Conservation (phyloP, 2,888 invertebrate genomes). For the Amorpha juglandis region DNA sequence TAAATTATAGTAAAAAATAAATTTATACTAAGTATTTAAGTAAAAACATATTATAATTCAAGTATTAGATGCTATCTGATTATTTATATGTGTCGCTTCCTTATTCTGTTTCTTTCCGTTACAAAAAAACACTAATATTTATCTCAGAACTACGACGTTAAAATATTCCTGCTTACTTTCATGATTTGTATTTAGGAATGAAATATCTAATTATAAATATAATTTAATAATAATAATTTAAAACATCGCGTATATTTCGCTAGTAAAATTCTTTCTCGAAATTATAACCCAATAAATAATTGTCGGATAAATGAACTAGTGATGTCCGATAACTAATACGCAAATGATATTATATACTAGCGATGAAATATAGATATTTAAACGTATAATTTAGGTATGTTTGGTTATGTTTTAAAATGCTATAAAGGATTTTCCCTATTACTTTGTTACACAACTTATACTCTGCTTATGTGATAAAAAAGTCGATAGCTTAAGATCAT, state of each 20-base stretch:
- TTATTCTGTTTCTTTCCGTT: background rate
- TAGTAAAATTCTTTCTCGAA: background rate
- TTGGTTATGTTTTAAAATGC: too few species aligned
- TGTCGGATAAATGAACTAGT: too few species aligned
- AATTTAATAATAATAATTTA: background rate
- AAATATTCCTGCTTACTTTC: background rate
- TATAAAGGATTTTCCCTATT: background rate
- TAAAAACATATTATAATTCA: conserved; percentile 26
- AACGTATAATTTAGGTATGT: too few species aligned
- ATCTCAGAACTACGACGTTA: background rate
- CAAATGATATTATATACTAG: background rate
- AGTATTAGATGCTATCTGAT: conserved; percentile 2
- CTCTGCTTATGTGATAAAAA: background rate
- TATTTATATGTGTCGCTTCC: conserved; percentile 3
- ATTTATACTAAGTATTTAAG: conserved; percentile 39
- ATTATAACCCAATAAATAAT: too few species aligned
- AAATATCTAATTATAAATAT: background rate
- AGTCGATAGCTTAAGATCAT: too few species aligned
- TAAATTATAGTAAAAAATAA: conserved; percentile 71
- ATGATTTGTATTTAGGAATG: background rate
- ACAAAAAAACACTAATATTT: background rate
- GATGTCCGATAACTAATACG: too few species aligned
- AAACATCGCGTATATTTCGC: background rate
- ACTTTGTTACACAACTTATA: background rate
- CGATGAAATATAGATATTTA: background rate